A percentile compares a stretch with the other conserved stretches of the same genome.
Evolutionary conservation across 53 echinoderm and acorn worm species (phyloP).

Genomic region (Echinometra lucunter): DNA sequence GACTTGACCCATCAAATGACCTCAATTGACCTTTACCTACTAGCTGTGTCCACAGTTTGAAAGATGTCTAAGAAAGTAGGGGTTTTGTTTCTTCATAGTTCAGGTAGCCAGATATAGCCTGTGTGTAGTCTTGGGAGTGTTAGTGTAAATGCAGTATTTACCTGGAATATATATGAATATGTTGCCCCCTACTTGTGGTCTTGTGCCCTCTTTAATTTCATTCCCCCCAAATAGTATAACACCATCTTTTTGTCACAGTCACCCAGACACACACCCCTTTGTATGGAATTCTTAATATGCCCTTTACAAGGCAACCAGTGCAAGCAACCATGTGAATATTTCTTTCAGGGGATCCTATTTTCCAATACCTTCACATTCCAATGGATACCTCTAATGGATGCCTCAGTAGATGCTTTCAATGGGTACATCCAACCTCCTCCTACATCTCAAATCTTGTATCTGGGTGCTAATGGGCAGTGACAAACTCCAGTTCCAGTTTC

Average conservation of each 20-base stretch:
- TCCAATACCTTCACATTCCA: neutral
- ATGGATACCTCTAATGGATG: no score
- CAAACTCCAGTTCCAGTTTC: neutral
- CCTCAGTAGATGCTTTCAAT: no score
- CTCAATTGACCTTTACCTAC: neutral
- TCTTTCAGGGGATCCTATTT: neutral
- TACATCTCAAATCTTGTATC: neutral
- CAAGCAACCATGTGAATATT: neutral
- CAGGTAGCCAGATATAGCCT: no score
- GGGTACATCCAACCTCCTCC: neutral
- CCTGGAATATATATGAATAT: no score
- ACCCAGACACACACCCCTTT: no score
- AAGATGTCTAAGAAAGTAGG: neutral
- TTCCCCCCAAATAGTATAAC: no score
- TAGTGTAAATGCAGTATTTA: no score
- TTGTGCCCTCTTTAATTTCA: no score
- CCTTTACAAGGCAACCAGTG: neutral
- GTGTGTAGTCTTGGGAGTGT: no score
- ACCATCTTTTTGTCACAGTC: no score
- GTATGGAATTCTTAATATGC: neutral
- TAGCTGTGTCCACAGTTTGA: slow-evolving; percentile 9
- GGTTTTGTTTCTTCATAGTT: neutral
- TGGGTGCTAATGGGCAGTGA: neutral
- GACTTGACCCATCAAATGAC: slow-evolving; percentile 27
- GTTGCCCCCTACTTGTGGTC: no score